phyloP scores from a whole-genome alignment of 2,113 vertebrate genomes.

The Callorhinus ursinus region DNA sequence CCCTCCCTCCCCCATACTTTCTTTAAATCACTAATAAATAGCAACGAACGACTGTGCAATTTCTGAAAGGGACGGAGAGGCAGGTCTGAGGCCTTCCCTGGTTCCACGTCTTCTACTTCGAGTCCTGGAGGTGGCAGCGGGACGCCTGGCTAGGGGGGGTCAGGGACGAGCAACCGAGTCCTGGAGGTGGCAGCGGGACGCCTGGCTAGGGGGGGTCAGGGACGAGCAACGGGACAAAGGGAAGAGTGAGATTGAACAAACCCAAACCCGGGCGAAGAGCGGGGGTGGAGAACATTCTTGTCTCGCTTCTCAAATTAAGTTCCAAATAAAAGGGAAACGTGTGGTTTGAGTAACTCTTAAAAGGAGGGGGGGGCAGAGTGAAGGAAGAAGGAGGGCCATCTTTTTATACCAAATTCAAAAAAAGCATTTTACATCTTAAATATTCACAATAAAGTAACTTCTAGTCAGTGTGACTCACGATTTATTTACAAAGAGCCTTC shows the following conservation, averaged over 20 bases:
- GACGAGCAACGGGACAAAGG: background rate
- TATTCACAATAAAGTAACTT: slow-evolving; percentile 93
- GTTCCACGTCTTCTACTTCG: background rate
- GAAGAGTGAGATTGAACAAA: background rate
- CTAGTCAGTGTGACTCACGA: slow-evolving; percentile 90
- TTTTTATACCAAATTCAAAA: slow-evolving; percentile 84
- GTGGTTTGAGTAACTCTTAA: background rate
- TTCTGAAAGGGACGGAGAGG: slow-evolving; percentile 45
- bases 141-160: background rate
- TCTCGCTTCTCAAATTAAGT: background rate
- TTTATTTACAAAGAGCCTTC: slow-evolving; percentile 91
- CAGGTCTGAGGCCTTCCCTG: background rate
- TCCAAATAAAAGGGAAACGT: background rate
- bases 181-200: background rate
- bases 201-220: background rate
- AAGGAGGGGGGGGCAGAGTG: background rate
- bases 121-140: background rate
- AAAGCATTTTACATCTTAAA: slow-evolving; percentile 90
- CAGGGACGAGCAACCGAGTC: background rate
- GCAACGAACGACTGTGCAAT: slow-evolving; percentile 78
- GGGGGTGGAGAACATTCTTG: background rate
- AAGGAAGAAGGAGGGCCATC: background rate
- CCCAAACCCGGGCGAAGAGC: background rate
- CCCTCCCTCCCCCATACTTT: slow-evolving; percentile 62
- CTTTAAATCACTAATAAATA: slow-evolving; percentile 86